Base-by-base conservation (phyloP, 1,140 invertebrate species). In the Danaus melanippus region DNA sequence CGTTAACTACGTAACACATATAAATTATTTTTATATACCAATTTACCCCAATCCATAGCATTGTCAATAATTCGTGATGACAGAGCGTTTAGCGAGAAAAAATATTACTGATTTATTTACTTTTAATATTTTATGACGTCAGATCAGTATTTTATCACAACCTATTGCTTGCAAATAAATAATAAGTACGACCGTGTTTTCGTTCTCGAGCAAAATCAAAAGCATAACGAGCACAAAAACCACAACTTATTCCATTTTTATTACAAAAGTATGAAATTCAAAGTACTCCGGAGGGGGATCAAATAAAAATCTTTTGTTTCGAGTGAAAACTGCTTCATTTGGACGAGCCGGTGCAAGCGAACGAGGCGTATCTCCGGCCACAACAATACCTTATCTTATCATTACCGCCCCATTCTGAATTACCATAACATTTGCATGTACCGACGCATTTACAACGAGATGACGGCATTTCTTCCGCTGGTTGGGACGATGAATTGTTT, bases 351-450 rank as follows among this genome's bases (percentile, higher is more conserved):
- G 41, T 57, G 55, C 53, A 49, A 54, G 62, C 59, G 64, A 72
- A 64, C 69, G 69, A 69, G 69, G 55, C 79, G 71, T 82, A 71
- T 79, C 77, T 82, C 80, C 79, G 72, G 69, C 64, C 62, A 57
- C 67, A 74, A 80, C 74, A 77, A 76, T 74, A 69, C 77, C 76
- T 76, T 84, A 81, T 83, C 82, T 83, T 85, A 85, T 83, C 79
- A 74, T 74, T 67, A 67, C 75, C 67, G 67, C 69, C 70, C 72
- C 71, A 74, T 79, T 74, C 74, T 80, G 66, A 77, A 85, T 83
- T 85, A 80, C 76, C 78, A 80, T 82, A 77, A 72, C 79, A 84
- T 84, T 85, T 82, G 71, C 79, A 84, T 84, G 74, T 76, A 81
- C 68, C 71, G 66, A 69, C 69, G 69, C 66, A 80, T 85, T 85